A percentile compares a stretch with the other conserved stretches of the same genome.
phyloP scores from a whole-genome alignment of 2,888 invertebrate genomes.

The Peribatodes rhomboidaria region DNA sequence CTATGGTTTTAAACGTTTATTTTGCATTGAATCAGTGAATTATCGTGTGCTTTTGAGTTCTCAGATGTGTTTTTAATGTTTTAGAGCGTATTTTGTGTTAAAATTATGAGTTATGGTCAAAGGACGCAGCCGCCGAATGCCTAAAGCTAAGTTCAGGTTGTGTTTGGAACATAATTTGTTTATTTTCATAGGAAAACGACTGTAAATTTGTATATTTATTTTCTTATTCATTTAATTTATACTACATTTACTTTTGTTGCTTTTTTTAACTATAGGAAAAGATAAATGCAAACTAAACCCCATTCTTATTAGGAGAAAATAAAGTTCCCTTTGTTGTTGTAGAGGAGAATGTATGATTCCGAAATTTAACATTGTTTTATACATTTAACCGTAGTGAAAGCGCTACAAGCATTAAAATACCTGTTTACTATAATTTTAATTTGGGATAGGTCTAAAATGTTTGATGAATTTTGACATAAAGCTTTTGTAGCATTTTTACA shows the following conservation, averaged over 20 bases:
- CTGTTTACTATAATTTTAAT: not conserved
- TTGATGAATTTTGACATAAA: not conserved
- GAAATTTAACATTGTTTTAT: not conserved
- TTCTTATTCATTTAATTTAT: not conserved
- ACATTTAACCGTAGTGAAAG: not conserved
- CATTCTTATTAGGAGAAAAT: no score
- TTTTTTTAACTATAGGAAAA: not conserved
- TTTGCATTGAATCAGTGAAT: constrained; percentile 64
- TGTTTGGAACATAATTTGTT: constrained; percentile 49
- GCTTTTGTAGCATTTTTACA: no score
- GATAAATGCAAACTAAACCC: no score
- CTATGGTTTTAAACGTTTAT: constrained; percentile 54
- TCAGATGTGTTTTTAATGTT: constrained; percentile 48
- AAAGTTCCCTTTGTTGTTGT: no score
- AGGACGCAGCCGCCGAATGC: constrained; percentile 65
- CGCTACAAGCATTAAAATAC: not conserved
- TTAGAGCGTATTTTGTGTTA: constrained; percentile 55
- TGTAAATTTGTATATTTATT: not conserved
- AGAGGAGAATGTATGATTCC: no score
- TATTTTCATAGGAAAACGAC: constrained; percentile 1
- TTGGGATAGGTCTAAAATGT: not conserved
- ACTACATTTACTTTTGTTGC: not conserved
- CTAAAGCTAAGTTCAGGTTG: constrained; percentile 73
- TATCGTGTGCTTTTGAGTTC: constrained; percentile 56
- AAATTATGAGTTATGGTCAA: constrained; percentile 55